Evolutionary conservation across 1,140 invertebrate genomes (phyloP), one percentile per base, ranked within the genome.

Genomic region (Lordiphosa clarofinis): DNA sequence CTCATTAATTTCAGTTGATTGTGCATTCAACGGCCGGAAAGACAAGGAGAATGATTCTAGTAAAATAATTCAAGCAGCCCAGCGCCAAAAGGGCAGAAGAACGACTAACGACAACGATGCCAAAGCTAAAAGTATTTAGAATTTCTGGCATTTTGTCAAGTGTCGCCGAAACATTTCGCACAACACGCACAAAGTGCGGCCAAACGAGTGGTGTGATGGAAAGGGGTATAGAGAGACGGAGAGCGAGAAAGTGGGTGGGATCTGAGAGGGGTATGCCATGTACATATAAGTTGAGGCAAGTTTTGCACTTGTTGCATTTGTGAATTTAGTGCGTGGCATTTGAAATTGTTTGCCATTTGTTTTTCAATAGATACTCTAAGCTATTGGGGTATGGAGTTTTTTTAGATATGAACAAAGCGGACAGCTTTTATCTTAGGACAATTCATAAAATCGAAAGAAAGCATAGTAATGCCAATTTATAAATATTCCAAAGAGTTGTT

Each of bases 91-190:
- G 53, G 65, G 66, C 60, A 64, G 59, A 79, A 75, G 58, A 61
- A 59, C 75, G 71, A 82, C 72, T 76, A 58, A 62, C 59, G 42
- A 31, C 28, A 31, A 31, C 28, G 28, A 31, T 31, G 28, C 28
- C 28, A 31, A 31, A 65, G 78, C 78, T 86, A 86, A 84, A 84
- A 84, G 79, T 84, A 76, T 84, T 78, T 78, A 86, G 79, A 87
- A 78, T 87, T 82, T 87, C 82, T 87, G 82, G 82, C 82, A 87
- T 87, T 74, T 87, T 87, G 82, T 87, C 82, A 87, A 87, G 82
- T 87, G 82, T 87, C 82, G 84, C 62, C 70, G 73, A 86, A 86
- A 75, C 79, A 86, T 86, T 86, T 86, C 68, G 71, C 73, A 64
- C 62, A 84, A 70, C 73, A 84, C 60, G 60, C 78, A 73, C 50